phyloP scores from a whole-genome alignment of 2,888 invertebrate species.

The Tribolium freemani region DNA sequence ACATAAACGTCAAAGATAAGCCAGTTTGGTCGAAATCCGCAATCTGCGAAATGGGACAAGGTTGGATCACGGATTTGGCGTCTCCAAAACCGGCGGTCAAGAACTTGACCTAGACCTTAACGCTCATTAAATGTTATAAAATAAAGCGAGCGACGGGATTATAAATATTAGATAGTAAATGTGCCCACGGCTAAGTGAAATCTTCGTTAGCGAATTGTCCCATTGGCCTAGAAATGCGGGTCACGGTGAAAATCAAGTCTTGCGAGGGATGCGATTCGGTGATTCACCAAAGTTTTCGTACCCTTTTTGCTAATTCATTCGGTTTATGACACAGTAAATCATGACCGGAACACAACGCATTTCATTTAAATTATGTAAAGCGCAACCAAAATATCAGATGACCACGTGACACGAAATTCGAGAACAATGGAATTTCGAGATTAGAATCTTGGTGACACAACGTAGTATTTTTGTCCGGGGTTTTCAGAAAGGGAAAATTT shows the following conservation, averaged over 20 bases:
- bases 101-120: constrained; percentile 56
- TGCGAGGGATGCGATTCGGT: constrained; percentile 35
- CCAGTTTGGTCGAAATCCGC: constrained; percentile 39
- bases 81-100: constrained; percentile 41
- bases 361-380: constrained; percentile 29
- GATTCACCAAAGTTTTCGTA: constrained; percentile 29
- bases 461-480: neutral
- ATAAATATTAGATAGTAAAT: constrained; percentile 58
- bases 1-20: constrained; percentile 51
- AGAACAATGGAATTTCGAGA: constrained; percentile 25
- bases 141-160: constrained; percentile 46
- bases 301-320: constrained; percentile 32
- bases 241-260: constrained; percentile 45
- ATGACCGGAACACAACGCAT: constrained; percentile 19
- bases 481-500: neutral
- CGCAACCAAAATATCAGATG: constrained; percentile 9
- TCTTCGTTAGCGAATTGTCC: constrained; percentile 60
- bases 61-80: constrained; percentile 21
- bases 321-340: constrained; percentile 31
- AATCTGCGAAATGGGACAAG: constrained; percentile 29
- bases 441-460: constrained; percentile 23
- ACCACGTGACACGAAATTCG: constrained; percentile 22
- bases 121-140: constrained; percentile 49
- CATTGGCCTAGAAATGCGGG: constrained; percentile 59
- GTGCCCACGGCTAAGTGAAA: constrained; percentile 58